Base-by-base conservation (phyloP, 2,888 invertebrate genomes). In the Drosophila anceps region DNA sequence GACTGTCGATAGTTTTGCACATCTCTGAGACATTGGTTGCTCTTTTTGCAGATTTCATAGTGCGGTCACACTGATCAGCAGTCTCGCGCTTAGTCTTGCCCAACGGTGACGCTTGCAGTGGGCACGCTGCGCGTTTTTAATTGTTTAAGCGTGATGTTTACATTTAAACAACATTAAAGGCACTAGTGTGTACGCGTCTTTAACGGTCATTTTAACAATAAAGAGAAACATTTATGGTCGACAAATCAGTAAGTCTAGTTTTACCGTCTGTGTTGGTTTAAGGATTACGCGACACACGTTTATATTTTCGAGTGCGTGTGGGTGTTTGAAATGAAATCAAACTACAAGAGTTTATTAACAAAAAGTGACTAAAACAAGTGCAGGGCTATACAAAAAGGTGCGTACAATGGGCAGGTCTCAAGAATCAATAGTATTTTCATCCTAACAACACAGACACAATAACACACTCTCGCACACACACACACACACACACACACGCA, bases 351-450 rank as follows among this genome's bases (percentile, higher is more conserved):
- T 43, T 33, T 53, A n/a, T 68, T 55, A 48, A 59, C 7, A 35
- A 20, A 20, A 46, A 62, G 29, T 24, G 33, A 53, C 51, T 44
- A 41, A 51, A 44, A 54, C 59, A 73, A 65, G 74, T 70, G 62
- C 15, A 24, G 20, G 29, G 18, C 46, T 65, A 43, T 20, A 62
- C 20, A 70, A 37, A 61, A 67, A 78, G 66, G 78, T 78, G 39
- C 33, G 74, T 74, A 63, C 18, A 54, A 58, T 35, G 31, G 60
- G 37, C 65, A 70, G 65, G 57, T 75, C 44, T 55, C 27, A 78
- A 62, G 58, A 79, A 79, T 79, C 78, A 79, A 79, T 79, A 78
- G 43, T 51, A 69, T 66, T 72, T 64, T 55, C 55, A 53, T 77
- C 66, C 74, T 62, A 44, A 7, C 20, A 61, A 37, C 50, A 53